A percentile compares a stretch with the other conserved stretches of the same genome.
Evolutionary conservation across 2,888 invertebrate genomes (phyloP).

Genomic region (Tillus elongatus): DNA sequence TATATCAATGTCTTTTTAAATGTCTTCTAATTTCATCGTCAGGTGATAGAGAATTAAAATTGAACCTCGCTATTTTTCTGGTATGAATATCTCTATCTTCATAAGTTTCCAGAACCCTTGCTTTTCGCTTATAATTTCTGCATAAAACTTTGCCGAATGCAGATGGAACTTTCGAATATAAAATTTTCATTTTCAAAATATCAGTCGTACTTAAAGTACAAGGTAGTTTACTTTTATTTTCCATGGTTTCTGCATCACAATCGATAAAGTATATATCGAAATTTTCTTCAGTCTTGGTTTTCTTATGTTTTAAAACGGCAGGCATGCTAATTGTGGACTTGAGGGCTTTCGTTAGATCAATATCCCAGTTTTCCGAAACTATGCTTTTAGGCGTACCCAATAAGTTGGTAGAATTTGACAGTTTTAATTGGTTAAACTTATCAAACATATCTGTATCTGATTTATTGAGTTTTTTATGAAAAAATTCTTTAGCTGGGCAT

Average conservation of each 20-base stretch:
- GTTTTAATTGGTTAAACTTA: too few relatives aligned
- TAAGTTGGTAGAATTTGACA: too few relatives aligned
- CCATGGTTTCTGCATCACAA: conserved; percentile 28
- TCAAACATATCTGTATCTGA: too few relatives aligned
- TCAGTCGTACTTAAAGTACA: conserved; percentile 32
- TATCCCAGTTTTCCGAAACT: conserved; percentile 33
- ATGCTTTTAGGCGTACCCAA: too few relatives aligned
- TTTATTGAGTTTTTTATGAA: too few relatives aligned
- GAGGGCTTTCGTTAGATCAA: conserved; percentile 43
- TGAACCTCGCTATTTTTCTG: conserved; percentile 40
- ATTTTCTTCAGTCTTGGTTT: conserved; percentile 23
- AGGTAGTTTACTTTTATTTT: conserved; percentile 17
- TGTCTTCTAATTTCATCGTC: too few relatives aligned
- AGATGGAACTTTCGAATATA: conserved; percentile 35
- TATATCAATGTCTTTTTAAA: too few relatives aligned
- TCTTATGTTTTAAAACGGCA: conserved; percentile 17
- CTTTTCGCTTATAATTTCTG: conserved; percentile 30
- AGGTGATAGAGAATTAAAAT: conserved; percentile 52
- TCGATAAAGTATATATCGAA: conserved; percentile 38
- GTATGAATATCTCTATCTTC: conserved; percentile 13
- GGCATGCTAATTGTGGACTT: conserved; percentile 26
- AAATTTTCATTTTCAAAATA: conserved; percentile 19
- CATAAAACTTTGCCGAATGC: conserved; percentile 47
- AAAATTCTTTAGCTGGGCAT: too few relatives aligned
- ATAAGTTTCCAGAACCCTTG: conserved; percentile 18